Evolutionary conservation across 1,140 invertebrate genomes (phyloP), one percentile per base, ranked within the genome.

Genomic region (Euborellia annulipes): DNA sequence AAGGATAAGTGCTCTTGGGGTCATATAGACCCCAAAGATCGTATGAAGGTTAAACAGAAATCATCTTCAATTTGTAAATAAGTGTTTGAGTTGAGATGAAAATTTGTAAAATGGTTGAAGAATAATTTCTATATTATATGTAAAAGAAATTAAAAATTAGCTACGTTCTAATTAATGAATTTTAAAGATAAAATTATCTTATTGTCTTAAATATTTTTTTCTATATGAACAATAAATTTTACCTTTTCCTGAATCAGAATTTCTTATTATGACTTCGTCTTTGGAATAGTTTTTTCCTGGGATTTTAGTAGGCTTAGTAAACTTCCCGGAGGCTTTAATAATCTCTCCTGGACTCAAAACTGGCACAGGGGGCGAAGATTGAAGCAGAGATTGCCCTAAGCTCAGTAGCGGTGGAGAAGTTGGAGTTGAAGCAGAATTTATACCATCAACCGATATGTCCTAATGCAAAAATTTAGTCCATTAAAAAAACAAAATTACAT

Each of bases 181-280:
- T n/a, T n/a, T n/a, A n/a, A n/a, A n/a, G n/a, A n/a, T n/a, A n/a
- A n/a, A n/a, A n/a, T n/a, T n/a, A n/a, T n/a, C n/a, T n/a, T n/a
- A n/a, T n/a, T n/a, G n/a, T n/a, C n/a, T n/a, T n/a, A n/a, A n/a
- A n/a, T n/a, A n/a, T n/a, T n/a, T n/a, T n/a, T 9, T 18, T 16
- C 38, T 9, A 40, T 40, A 8, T n/a, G 18, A 40, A 11, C 11
- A 46, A 37, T 13, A 41, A 30, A 27, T 27, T 58, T 67, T 69
- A 91, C 88, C 87, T 85, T 93, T 92, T 55, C 88, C 88, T 47
- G 87, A 91, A 65, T 93, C 88, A 52, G 85, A 82, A 64, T 93
- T 93, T 52, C 86, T 72, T 57, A 93, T 93, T 36, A 91, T 82
- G 45, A 93, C 82, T 71, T 93, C 88, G 63, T 92, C 87, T 65